Evolutionary conservation across 1,140 invertebrate genomes (phyloP).

Genomic region (Oryctes rhinoceros): DNA sequence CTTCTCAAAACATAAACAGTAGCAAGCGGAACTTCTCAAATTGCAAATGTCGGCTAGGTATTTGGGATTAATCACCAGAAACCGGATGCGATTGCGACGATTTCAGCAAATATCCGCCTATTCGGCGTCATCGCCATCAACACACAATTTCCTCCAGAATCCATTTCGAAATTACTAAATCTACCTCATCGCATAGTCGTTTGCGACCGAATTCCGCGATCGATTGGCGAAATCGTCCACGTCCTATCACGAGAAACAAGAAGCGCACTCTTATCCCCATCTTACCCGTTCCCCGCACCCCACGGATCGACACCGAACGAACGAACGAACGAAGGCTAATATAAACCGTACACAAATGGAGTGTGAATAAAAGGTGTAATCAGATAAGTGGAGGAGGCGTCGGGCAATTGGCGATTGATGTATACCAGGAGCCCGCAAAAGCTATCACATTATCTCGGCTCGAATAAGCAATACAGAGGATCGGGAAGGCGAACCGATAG

Average conservation of each 20-base stretch:
- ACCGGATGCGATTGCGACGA: no score
- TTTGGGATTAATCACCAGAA: no score
- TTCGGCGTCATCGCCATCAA: not conserved
- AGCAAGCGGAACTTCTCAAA: no score
- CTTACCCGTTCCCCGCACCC: not conserved
- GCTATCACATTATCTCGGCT: conserved; percentile 31
- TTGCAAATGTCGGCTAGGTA: no score
- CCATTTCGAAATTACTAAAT: conserved; percentile 27
- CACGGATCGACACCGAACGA: not conserved
- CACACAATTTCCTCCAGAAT: not conserved
- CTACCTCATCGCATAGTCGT: not conserved
- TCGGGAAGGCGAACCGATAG: not conserved
- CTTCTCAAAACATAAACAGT: no score
- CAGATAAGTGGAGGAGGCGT: conserved; percentile 33
- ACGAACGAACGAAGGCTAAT: conserved; percentile 25
- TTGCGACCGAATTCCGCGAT: not conserved
- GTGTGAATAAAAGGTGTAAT: conserved; percentile 36
- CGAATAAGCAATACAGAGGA: conserved; percentile 16
- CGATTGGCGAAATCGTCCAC: not conserved
- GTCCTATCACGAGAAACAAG: not conserved
- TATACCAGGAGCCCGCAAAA: conserved; percentile 27
- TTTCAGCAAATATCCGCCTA: no score
- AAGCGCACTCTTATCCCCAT: no score
- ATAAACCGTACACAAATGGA: conserved; percentile 37
- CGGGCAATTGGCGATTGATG: conserved; percentile 32